These are phyloP conservation scores for Halcyon senegalensis DNA, from an alignment of 2,113 vertebrate species.

Conservation along the genomic window DNA sequence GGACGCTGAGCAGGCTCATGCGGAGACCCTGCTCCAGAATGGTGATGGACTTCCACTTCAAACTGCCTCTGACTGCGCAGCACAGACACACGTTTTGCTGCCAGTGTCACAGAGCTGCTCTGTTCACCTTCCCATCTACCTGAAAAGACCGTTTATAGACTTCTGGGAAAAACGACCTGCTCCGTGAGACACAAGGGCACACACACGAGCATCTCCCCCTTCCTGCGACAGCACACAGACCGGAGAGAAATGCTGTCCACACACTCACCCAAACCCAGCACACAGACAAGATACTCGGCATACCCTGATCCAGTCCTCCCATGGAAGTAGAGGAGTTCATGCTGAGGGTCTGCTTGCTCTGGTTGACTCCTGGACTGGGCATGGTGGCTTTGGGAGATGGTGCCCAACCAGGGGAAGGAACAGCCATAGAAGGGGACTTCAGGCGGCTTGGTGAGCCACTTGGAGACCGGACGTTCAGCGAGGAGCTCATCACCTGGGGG, in stretches of 20 bases:
- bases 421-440: slow-evolving; percentile 91
- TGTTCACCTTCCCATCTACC: not conserved
- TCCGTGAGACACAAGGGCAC: not conserved
- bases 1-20: not conserved
- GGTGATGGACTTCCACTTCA: not conserved
- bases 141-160: not conserved
- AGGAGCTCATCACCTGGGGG: slow-evolving; percentile 90
- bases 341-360: slow-evolving; percentile 76
- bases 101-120: not conserved
- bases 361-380: slow-evolving; percentile 87
- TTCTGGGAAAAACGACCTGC: not conserved
- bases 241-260: not conserved
- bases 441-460: slow-evolving; percentile 88
- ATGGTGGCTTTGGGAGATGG: slow-evolving; percentile 90
- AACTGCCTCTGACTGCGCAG: not conserved
- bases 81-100: not conserved
- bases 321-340: slow-evolving; percentile 74
- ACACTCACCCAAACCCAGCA: not conserved
- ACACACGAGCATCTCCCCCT: fast-evolving
- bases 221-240: fast-evolving
- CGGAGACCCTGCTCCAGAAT: not conserved
- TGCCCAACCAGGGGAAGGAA: slow-evolving; percentile 91
- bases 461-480: slow-evolving; percentile 88
- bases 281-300: not conserved
- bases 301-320: slow-evolving; percentile 78